These are phyloP conservation scores for Empidonax alnorum DNA, from an alignment of 2,113 vertebrate species.

Conservation along the genomic window DNA sequence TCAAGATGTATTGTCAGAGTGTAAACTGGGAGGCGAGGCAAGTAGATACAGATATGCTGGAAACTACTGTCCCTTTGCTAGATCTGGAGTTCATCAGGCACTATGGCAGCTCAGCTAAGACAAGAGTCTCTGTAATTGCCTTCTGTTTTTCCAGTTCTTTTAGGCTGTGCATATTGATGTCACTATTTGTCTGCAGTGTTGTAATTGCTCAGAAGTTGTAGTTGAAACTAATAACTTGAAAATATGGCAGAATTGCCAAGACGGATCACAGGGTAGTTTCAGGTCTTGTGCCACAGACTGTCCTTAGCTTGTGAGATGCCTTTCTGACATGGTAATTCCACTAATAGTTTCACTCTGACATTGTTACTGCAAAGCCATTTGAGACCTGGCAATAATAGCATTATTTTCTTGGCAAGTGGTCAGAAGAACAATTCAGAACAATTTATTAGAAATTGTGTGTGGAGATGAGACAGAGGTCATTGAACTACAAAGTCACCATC, in stretches of 20 bases:
- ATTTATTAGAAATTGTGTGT: neutral
- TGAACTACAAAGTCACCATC: conserved; percentile 1
- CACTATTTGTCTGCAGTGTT: neutral
- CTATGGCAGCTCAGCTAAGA: neutral
- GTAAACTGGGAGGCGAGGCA: neutral
- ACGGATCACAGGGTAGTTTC: neutral
- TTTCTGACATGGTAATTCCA: conserved; percentile 36
- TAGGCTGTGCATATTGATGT: neutral
- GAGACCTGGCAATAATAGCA: neutral
- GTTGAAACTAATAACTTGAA: neutral
- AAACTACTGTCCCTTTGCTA: neutral
- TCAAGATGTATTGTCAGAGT: neutral
- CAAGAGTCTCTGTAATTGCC: neutral
- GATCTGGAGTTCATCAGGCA: neutral
- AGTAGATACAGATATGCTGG: neutral
- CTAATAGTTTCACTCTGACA: neutral
- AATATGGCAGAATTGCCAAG: neutral
- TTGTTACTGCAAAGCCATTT: conserved; percentile 6
- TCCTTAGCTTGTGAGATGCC: neutral
- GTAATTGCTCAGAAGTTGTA: neutral
- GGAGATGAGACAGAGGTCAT: neutral
- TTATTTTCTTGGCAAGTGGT: conserved; percentile 26
- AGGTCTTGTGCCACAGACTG: neutral
- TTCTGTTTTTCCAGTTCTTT: neutral
- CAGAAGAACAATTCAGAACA: conserved; percentile 17